phyloP scores from a whole-genome alignment of 2,797 vertebrate genomes.

The Hephaestus fuliginosus region DNA sequence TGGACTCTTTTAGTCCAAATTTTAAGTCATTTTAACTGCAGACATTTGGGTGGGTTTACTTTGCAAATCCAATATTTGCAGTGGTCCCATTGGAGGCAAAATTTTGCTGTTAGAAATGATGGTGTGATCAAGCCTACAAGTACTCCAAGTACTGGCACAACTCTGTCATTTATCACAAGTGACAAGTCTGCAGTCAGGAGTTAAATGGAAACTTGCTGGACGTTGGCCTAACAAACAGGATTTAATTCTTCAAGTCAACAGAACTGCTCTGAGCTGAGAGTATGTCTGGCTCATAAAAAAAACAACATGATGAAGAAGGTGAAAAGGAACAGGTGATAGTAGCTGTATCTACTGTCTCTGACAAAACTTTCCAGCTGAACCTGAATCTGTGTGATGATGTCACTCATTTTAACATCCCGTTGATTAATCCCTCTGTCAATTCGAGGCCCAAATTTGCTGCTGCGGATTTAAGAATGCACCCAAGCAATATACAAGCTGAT shows the following conservation, averaged over 20 bases:
- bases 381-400: conserved; percentile 75
- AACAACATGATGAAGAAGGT: conserved; percentile 29
- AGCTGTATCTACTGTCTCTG: conserved; percentile 29
- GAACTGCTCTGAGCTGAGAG: conserved; percentile 30
- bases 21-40: not conserved
- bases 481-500: conserved; percentile 83
- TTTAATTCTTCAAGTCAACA: conserved; percentile 44
- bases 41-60: not conserved
- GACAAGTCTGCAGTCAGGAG: conserved; percentile 42
- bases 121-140: not conserved
- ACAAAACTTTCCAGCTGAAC: conserved; percentile 64
- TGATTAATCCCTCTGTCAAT: conserved; percentile 84
- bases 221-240: conserved; percentile 47
- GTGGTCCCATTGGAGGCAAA: not conserved
- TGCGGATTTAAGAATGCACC: conserved; percentile 79
- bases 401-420: conserved; percentile 69
- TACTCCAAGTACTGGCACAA: not conserved
- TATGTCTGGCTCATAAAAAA: conserved; percentile 53
- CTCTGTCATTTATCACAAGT: conserved; percentile 54
- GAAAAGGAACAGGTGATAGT: conserved; percentile 51
- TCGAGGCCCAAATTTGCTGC: conserved; percentile 75
- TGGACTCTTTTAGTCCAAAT: not conserved
- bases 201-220: conserved; percentile 57
- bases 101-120: not conserved
- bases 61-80: not conserved